phyloP scores from a whole-genome alignment of 1,140 invertebrate genomes.

The Brevipalpus yothersi region DNA sequence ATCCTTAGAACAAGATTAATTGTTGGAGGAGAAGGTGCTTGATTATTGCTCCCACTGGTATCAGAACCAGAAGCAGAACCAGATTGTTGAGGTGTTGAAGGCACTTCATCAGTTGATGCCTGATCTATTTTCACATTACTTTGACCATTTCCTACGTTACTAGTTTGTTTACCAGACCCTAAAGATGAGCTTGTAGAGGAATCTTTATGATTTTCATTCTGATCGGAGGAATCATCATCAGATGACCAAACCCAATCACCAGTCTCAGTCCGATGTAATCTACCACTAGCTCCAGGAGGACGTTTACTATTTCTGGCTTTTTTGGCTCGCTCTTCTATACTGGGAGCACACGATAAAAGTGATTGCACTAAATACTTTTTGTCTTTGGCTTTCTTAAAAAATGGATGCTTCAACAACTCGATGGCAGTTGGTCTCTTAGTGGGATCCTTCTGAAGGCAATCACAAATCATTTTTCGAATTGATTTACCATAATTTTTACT shows the following conservation, averaged over 20 bases:
- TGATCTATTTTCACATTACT: background rate
- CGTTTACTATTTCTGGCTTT: constrained; percentile 36
- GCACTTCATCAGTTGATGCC: background rate
- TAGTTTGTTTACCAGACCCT: background rate
- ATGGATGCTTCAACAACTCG: constrained; percentile 91
- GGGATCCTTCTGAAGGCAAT: constrained; percentile 85
- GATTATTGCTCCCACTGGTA: constrained; percentile 2
- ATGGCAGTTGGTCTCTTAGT: constrained; percentile 79
- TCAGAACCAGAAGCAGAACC: background rate
- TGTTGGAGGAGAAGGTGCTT: constrained; percentile 14
- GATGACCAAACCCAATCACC: constrained; percentile 97
- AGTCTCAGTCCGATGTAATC: constrained; percentile 75
- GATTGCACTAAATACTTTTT: constrained; percentile 77
- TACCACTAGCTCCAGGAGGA: constrained; percentile 67
- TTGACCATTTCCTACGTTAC: background rate
- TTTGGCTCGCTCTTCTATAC: constrained; percentile 60
- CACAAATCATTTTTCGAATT: constrained; percentile 80
- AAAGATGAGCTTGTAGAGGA: background rate
- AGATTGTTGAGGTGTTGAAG: background rate
- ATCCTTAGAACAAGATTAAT: constrained; percentile 56
- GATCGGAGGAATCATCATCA: constrained; percentile 22
- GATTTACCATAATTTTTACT: constrained; percentile 80
- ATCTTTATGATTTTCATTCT: background rate
- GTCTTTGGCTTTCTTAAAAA: constrained; percentile 98
- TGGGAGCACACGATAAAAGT: constrained; percentile 58